phyloP scores from a whole-genome alignment of 35 echinoderm and acorn worm genomes.

The Ophiothrix spiculata region DNA sequence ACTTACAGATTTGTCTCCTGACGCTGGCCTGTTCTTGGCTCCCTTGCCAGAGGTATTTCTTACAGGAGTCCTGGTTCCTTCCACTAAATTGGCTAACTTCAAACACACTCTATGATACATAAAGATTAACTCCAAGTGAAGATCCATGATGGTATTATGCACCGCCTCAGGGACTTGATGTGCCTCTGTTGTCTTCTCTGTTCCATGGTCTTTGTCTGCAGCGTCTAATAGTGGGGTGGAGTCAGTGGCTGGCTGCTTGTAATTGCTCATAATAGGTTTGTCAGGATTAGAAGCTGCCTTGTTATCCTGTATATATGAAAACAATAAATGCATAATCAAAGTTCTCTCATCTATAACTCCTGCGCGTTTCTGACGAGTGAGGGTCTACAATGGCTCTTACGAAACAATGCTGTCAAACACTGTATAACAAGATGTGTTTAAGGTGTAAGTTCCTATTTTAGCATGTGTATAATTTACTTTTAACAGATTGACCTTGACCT shows the following conservation, averaged over 20 bases:
- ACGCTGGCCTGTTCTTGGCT: constrained; percentile 16
- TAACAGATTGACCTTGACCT: no score
- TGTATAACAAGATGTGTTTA: no score
- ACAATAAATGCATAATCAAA: background rate
- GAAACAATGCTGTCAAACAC: no score
- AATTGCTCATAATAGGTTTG: background rate
- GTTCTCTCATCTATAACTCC: no score
- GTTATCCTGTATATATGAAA: background rate
- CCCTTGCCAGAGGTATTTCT: constrained; percentile 40
- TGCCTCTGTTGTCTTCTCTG: constrained; percentile 26
- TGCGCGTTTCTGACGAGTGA: no score
- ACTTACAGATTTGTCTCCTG: no score
- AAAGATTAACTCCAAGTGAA: constrained; percentile 90
- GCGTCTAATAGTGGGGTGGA: constrained; percentile 22
- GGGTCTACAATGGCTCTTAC: no score
- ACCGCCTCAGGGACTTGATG: constrained; percentile 62
- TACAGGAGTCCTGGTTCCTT: constrained; percentile 2
- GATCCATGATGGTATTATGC: constrained; percentile 88
- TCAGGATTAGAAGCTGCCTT: background rate
- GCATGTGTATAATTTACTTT: no score
- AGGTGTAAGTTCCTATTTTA: no score
- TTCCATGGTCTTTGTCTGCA: constrained; percentile 15
- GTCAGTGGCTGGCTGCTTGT: background rate
- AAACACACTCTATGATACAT: constrained; percentile 97
- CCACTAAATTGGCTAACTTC: constrained; percentile 55